phyloP scores from a whole-genome alignment of 2,113 vertebrate genomes.

The Danio rerio region DNA sequence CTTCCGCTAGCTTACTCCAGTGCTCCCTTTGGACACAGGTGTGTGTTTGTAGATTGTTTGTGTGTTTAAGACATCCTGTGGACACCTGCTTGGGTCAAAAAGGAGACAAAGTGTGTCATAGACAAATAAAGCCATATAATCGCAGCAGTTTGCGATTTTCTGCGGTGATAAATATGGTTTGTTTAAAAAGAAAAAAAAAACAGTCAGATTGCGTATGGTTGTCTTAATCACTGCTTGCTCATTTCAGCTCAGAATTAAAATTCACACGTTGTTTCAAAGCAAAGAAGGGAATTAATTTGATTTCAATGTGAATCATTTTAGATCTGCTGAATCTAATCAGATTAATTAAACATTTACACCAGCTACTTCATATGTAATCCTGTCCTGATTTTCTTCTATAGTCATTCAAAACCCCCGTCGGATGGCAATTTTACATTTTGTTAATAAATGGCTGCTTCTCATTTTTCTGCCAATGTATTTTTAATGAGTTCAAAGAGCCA shows the following conservation, averaged over 20 bases:
- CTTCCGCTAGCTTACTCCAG: constrained; percentile 58
- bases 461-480: neutral
- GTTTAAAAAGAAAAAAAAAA: neutral
- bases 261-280: constrained; percentile 4
- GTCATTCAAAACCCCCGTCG: constrained; percentile 16
- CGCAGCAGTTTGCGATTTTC: neutral
- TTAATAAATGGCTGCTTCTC: constrained; percentile 32
- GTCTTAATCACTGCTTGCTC: constrained; percentile 13
- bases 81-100: constrained; percentile 62
- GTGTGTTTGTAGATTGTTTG: constrained; percentile 47
- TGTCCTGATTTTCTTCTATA: constrained; percentile 59
- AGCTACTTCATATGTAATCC: constrained; percentile 44
- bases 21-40: constrained; percentile 66
- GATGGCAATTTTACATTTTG: constrained; percentile 23
- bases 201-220: neutral
- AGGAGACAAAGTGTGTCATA: constrained; percentile 15
- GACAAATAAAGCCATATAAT: constrained; percentile 6
- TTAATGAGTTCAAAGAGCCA: constrained; percentile 19
- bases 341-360: constrained; percentile 67
- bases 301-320: constrained; percentile 63
- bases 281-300: constrained; percentile 40
- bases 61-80: constrained; percentile 5
- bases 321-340: constrained; percentile 74
- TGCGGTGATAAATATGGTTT: neutral
- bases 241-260: constrained; percentile 35